A percentile compares a stretch with the other conserved stretches of the same genome.
phyloP scores from a whole-genome alignment of 1,140 invertebrate species.

The Nebria ingens region DNA sequence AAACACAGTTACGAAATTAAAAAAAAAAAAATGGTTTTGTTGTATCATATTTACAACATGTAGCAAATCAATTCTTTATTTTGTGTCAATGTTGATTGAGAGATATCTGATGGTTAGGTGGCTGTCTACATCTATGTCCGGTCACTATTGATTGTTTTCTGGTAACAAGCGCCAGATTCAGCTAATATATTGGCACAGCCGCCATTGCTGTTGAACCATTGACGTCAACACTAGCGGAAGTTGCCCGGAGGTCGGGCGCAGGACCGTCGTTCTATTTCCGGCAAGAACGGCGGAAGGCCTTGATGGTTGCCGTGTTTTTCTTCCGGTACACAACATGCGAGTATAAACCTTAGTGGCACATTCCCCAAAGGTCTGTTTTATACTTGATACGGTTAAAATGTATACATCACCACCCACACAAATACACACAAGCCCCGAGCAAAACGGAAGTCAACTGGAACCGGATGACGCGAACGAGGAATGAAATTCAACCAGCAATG shows the following conservation, averaged over 20 bases:
- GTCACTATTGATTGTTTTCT: conserved; percentile 4
- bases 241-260: background rate
- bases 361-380: background rate
- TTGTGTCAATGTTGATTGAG: too few relatives aligned
- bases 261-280: background rate
- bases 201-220: background rate
- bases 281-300: conserved; percentile 5
- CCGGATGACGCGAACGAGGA: background rate
- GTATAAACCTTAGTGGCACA: background rate
- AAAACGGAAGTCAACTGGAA: background rate
- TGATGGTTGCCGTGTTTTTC: conserved; percentile 5
- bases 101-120: too few relatives aligned
- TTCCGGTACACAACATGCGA: background rate
- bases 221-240: conserved; percentile 3
- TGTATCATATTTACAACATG: too few relatives aligned
- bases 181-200: too few relatives aligned
- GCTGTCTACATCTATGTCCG: conserved; percentile 6
- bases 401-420: too few relatives aligned
- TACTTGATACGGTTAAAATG: background rate
- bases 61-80: too few relatives aligned
- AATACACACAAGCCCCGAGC: too few relatives aligned
- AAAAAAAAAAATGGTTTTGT: too few relatives aligned
- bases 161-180: too few relatives aligned
- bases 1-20: too few relatives aligned
- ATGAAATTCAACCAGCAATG: too few relatives aligned